Percentiles rank a stretch among this genome's conserved stretches.
phyloP scores from a whole-genome alignment of 2,888 invertebrate species.

The Gymnoscelis rufifasciata region DNA sequence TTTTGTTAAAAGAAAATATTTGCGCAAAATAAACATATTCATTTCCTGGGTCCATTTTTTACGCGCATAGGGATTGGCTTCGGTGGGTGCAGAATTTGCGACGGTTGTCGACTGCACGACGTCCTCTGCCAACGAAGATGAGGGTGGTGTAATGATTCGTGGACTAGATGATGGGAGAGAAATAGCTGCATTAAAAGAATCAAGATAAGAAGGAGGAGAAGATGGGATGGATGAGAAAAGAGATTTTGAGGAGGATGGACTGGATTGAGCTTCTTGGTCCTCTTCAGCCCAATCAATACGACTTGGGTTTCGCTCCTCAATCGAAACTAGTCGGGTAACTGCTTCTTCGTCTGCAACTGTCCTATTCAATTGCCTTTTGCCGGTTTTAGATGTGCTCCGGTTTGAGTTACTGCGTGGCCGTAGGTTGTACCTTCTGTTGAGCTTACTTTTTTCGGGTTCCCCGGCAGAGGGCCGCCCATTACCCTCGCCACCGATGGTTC shows the following conservation, averaged over 20 bases:
- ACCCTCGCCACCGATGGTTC: too few relatives aligned
- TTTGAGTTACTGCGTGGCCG: background rate
- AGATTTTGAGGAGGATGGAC: background rate
- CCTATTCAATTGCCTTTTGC: background rate
- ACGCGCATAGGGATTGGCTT: background rate
- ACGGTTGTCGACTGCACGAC: background rate
- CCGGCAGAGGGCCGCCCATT: too few relatives aligned
- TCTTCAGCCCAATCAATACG: background rate
- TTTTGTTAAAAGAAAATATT: background rate
- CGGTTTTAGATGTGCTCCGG: background rate
- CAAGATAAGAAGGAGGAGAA: background rate
- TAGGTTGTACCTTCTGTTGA: background rate
- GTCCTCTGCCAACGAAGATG: background rate
- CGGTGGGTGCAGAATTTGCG: background rate
- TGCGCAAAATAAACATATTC: constrained; percentile 13
- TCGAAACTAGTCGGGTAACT: background rate
- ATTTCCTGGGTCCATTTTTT: constrained; percentile 7
- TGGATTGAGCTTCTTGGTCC: background rate
- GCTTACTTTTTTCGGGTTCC: background rate
- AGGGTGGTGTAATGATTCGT: too few relatives aligned
- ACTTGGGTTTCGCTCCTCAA: background rate
- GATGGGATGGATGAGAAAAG: background rate
- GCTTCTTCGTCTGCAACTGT: background rate
- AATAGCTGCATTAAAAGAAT: too few relatives aligned
- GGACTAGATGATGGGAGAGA: too few relatives aligned